Conservation (phyloP, 2,113 vertebrate species). For the Oriolus oriolus region DNA sequence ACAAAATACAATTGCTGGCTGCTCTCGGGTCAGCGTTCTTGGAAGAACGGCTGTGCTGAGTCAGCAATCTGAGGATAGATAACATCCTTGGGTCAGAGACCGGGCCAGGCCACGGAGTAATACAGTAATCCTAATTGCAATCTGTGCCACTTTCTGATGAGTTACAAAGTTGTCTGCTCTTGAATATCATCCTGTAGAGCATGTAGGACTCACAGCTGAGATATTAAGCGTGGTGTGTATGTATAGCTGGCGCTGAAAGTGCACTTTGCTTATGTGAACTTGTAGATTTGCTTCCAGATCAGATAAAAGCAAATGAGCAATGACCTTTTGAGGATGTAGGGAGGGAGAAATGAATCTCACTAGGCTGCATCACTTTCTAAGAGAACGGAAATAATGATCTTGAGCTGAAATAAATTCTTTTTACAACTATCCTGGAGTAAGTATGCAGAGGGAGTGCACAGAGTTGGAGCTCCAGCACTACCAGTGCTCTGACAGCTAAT, state of each 20-base stretch:
- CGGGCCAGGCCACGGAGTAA: not conserved
- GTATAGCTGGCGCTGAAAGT: not conserved
- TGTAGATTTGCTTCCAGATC: constrained; percentile 48
- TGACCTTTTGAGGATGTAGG: not conserved
- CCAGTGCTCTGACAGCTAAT: constrained; percentile 20
- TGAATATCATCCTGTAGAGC: not conserved
- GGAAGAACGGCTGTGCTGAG: not conserved
- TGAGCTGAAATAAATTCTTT: constrained; percentile 53
- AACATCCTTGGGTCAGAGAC: not conserved
- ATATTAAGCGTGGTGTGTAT: not conserved
- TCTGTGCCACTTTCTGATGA: not conserved
- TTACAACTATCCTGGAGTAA: constrained; percentile 24
- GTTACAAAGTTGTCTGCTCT: not conserved
- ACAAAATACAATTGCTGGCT: not conserved
- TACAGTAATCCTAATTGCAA: not conserved
- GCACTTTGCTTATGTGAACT: not conserved
- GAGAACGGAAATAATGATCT: constrained; percentile 42
- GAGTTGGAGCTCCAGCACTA: constrained; percentile 20
- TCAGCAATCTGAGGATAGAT: not conserved
- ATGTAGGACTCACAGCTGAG: not conserved
- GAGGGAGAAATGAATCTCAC: not conserved
- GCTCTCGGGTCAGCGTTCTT: not conserved
- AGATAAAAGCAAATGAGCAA: constrained; percentile 24
- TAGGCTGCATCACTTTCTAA: constrained; percentile 38
- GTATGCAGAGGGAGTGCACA: not conserved